Evolutionary conservation across 2,888 invertebrate species (phyloP), one percentile per base, ranked within the genome.

Genomic region (Meliscaeva auricollis): DNA sequence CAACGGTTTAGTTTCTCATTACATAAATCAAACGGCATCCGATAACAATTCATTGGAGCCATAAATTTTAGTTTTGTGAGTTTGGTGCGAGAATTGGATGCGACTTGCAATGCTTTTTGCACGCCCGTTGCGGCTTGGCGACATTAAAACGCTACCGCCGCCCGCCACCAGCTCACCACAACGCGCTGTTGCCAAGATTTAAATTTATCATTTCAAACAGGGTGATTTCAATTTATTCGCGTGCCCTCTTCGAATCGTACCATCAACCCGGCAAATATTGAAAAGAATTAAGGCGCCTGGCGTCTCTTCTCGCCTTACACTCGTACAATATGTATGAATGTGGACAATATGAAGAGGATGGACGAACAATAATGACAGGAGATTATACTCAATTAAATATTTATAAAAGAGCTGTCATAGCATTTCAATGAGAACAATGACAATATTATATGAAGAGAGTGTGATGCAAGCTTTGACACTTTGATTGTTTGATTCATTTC

Each of bases 331-430:
- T 13, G 7, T 13, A 50, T 50, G 13, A 26, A 9, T 38, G 38
- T 38, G 38, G 3, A 9, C 11, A 6, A 38, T 11, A 35, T 35
- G 35, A 35, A 35, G 48, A 17, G 48, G n/a, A 60, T 68, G 54
- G 66, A 60, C 72, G 58, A 48, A 70, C 64, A 58, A 73, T n/a
- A 62, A 44, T 54, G 72, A 64, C 78, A 69, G 68, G 48, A 78
- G 68, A 78, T 83, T 83, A 64, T 50, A 74, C 74, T 83, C 83
- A 83, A 83, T 83, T 83, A 64, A 78, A 69, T 52, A 83, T 83
- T 83, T 74, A 83, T 83, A 69, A 78, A 74, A 68, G 38, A 9
- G 56, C 64, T 73, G 72, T 50, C 73, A 35, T 48, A 35, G 68
- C 77, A 77, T 77, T 82, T 82, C 78, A 73, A 77, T 82, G 72